Base-by-base conservation (phyloP, 2,888 invertebrate genomes). In the Amorpha juglandis region DNA sequence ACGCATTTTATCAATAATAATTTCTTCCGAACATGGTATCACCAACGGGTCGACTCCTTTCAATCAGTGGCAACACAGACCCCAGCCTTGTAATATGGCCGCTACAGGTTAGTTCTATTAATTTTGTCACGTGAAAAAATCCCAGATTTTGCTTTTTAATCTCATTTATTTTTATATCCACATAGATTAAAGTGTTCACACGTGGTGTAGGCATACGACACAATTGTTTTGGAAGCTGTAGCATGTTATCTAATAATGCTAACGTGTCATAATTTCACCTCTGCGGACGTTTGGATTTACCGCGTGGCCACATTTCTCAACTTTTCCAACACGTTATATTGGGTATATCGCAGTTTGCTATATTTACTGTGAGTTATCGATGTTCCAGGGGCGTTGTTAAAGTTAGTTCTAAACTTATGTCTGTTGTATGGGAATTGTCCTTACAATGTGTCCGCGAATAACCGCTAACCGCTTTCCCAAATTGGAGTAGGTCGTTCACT, bases 51-150 rank as follows among this genome's bases (percentile, higher is more conserved):
- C 71, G 74, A 74, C 70, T 74, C 68, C 67, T 67, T 66, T 65
- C 70, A 38, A 73, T 79, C 78, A 84, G 85, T 92, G 92, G 92
- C 91, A 93, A 88, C 91, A 90, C 87, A 78, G 82, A 85, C 86
- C 86, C 84, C 89, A 90, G 93, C 94, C 93, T 92, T 93, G 91
- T 94, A 95, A 95, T 94, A 95, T 95, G 95, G 95, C 95, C 94
- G 94, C 95, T 92, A 91, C 95, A 95, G 95, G 95, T 95, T 95
- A 94, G 95, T 95, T 89, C 86, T 83, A 82, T 81, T 82, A 87
- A 90, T 91, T 92, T 92, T 91, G 88, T 94, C 93, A 94, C 89
- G 88, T 92, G 90, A 89, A 92, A 88, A 82, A 83, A 79, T 77
- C 75, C 71, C 70, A 71, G 74, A 77, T 79, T 79, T 78, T 64